Conservation (phyloP, 1,140 invertebrate species). For the Melanaphis sacchari region DNA sequence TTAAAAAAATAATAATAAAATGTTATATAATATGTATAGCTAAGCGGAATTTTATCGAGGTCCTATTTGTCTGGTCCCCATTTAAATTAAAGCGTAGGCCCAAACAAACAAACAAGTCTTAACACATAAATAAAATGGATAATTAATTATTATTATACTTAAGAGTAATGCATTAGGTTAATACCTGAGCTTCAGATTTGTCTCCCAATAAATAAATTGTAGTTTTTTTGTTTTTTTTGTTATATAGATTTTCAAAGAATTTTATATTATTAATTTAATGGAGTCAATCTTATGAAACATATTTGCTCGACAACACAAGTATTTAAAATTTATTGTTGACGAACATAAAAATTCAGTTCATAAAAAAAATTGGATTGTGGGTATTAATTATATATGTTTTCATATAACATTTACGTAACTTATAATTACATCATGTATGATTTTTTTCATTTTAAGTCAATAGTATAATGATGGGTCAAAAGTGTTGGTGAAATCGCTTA, state of each 20-base stretch:
- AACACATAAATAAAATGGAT: conserved; percentile 52
- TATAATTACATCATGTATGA: conserved; percentile 54
- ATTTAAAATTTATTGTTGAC: conserved; percentile 11
- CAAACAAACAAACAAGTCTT: conserved; percentile 53
- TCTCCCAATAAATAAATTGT: conserved; percentile 42
- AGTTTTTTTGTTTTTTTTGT: background rate
- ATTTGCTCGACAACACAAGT: conserved; percentile 17
- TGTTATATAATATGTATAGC: conserved; percentile 46
- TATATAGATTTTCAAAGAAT: background rate
- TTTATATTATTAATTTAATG: conserved; percentile 19
- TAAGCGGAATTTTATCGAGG: conserved; percentile 55
- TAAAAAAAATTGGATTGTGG: conserved; percentile 40
- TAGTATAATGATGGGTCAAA: conserved; percentile 55
- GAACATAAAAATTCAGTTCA: conserved; percentile 7
- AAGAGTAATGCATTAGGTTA: conserved; percentile 32
- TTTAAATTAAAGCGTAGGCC: conserved; percentile 49
- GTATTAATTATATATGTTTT: conserved; percentile 26
- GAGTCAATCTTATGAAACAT: conserved; percentile 29
- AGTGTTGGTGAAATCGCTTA: conserved; percentile 58
- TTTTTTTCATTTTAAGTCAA: conserved; percentile 55
- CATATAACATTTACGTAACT: conserved; percentile 45
- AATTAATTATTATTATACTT: conserved; percentile 55
- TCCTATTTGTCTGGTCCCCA: conserved; percentile 55
- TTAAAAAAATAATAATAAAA: conserved; percentile 51
- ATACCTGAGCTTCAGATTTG: conserved; percentile 34